Evolutionary conservation across 53 echinoderm and acorn worm genomes (phyloP), one percentile per base, ranked within the genome.

Genomic region (Mesocentrotus franciscanus): DNA sequence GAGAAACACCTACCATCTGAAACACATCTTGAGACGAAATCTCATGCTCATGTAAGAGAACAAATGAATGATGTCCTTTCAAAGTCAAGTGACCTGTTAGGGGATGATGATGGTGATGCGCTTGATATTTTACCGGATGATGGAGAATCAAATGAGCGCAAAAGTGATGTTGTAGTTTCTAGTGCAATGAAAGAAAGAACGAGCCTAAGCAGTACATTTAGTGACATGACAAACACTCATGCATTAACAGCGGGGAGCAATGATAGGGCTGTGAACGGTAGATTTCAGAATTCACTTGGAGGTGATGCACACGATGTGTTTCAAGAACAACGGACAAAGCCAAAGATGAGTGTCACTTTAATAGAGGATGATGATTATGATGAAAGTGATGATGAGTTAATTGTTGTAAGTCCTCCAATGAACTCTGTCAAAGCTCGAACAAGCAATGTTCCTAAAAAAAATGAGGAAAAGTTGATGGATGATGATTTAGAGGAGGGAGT

Each of bases 341-440:
- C 91, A 36, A 81, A 29, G 60, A 56, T 68, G 1, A 85, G 49
- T 66, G 85, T 94, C 68, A 64, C 85, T 32, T 9, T 70, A 22
- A 39, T 94, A 18, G 94, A 93, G 20, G 85, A 85, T 22, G 60
- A 60, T 26, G 64, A 64, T 49, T 64, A 91, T 94, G 95, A 94
- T 85, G 95, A 94, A 39, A 94, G 95, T 64, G 95, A 94, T 94
- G 95, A 94, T 85, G 95, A 94, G 62, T 30, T 94, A 12, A 94
- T 94, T 49, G 85, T 94, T 70, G 95, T 85, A 0, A 85, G 95
- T 66, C 42, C 95, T 16, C 62, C 24, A 0, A 12, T 56, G 8
- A 49, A 10, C 66, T 87, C 87, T 8, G 16, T 9, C 8, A 57
- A 87, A 87, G 2, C 87, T 58, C 87, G 10, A 58, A 57, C n/a